Percentiles rank a stretch among this genome's conserved stretches.
Evolutionary conservation across 1,140 invertebrate genomes (phyloP).

Genomic region (Drepana arcuata): DNA sequence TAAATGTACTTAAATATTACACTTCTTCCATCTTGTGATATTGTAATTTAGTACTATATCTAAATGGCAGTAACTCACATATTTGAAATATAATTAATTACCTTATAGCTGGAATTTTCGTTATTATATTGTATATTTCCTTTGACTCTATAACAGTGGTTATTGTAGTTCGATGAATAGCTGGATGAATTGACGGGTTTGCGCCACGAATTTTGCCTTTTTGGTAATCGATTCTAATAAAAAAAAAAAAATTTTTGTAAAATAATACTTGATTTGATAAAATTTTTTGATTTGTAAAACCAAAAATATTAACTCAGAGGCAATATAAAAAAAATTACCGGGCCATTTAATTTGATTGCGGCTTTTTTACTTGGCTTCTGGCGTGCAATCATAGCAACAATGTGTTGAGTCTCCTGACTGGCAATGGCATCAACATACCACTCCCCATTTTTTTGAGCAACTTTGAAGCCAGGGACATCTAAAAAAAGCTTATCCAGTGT

Average conservation of each 20-base stretch:
- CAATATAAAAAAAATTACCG: no score
- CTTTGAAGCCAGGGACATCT: constrained; percentile 67
- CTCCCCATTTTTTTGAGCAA: constrained; percentile 56
- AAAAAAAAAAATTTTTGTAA: constrained; percentile 13
- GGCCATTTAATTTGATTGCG: constrained; percentile 42
- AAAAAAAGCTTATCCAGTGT: constrained; percentile 72
- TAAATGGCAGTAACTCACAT: no score
- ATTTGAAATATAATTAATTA: no score
- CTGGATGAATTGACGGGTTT: constrained; percentile 41
- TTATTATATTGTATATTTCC: constrained; percentile 33
- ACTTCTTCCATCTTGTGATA: no score
- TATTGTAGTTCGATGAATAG: constrained; percentile 41
- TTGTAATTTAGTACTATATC: no score
- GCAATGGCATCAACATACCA: constrained; percentile 71
- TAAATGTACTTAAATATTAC: no score
- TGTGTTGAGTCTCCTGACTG: constrained; percentile 72
- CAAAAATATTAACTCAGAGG: no score
- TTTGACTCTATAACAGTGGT: constrained; percentile 47
- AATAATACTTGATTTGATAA: background rate
- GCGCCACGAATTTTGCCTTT: constrained; percentile 56
- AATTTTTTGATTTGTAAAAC: no score
- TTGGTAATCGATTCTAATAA: constrained; percentile 55
- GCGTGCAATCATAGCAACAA: constrained; percentile 72
- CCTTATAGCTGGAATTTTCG: constrained; percentile 43
- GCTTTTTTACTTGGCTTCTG: constrained; percentile 71